Percentiles rank a stretch among this genome's conserved stretches.
Evolutionary conservation across 2,888 invertebrate genomes (phyloP).

Genomic region (Cephus pulcher): DNA sequence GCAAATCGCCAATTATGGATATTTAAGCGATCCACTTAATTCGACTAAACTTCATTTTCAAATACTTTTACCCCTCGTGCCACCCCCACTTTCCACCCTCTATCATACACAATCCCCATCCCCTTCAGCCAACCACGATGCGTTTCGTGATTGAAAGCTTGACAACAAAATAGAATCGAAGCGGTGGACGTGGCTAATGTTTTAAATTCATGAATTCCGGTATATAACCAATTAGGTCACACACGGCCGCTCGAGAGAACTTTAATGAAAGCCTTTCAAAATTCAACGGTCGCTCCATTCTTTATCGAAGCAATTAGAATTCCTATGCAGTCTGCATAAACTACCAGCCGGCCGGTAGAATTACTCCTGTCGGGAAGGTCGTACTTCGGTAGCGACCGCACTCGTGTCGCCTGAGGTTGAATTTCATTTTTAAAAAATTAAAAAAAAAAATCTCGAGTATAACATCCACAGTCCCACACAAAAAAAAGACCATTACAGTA

Average conservation of each 20-base stretch:
- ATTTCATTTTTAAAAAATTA: background rate
- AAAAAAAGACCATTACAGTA: background rate
- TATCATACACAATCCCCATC: background rate
- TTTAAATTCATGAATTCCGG: conserved; percentile 57
- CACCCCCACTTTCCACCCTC: background rate
- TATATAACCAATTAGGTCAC: conserved; percentile 57
- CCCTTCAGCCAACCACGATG: background rate
- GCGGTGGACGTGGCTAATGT: conserved; percentile 16
- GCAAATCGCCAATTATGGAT: background rate
- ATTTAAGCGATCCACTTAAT: background rate
- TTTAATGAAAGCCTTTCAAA: conserved; percentile 57
- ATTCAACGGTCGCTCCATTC: conserved; percentile 48
- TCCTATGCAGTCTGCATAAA: conserved; percentile 15
- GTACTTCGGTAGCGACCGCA: background rate
- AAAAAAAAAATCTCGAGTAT: background rate
- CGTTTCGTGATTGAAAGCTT: conserved; percentile 9
- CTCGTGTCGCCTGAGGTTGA: background rate
- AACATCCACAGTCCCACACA: background rate
- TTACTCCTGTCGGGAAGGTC: background rate
- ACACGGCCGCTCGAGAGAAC: conserved; percentile 33
- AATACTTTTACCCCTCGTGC: background rate
- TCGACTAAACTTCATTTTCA: too few relatives aligned
- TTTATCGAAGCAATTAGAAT: conserved; percentile 53
- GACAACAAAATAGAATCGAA: background rate
- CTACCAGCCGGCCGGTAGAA: conserved; percentile 4